Conservation (phyloP, 2,888 invertebrate species). For the Hecatera dysodea region DNA sequence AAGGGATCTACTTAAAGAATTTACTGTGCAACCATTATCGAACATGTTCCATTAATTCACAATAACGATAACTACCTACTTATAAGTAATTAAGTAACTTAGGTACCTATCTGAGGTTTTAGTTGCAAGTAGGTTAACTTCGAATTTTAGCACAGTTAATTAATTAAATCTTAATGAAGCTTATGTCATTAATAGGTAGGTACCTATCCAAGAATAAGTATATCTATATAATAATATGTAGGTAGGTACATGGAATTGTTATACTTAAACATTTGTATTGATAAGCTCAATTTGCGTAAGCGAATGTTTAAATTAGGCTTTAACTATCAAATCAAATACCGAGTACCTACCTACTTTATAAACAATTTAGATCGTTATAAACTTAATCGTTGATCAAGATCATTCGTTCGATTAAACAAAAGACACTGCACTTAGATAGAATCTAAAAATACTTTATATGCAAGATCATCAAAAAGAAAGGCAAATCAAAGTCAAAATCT, state of each 20-base stretch:
- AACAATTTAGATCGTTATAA: background rate
- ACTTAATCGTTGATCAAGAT: constrained; percentile 16
- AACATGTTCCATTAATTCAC: constrained; percentile 13
- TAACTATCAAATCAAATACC: background rate
- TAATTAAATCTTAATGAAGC: constrained; percentile 11
- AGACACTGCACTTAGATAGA: constrained; percentile 14
- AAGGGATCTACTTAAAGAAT: constrained; percentile 7
- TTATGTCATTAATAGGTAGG: background rate
- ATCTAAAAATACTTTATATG: constrained; percentile 25
- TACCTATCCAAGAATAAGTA: constrained; percentile 4
- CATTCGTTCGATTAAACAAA: constrained; percentile 6
- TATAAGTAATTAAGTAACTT: constrained; percentile 10
- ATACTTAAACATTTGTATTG: constrained; percentile 11
- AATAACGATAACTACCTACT: constrained; percentile 11
- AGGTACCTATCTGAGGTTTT: background rate
- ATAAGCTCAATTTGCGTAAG: constrained; percentile 28
- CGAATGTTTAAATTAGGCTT: background rate
- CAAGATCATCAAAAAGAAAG: constrained; percentile 12
- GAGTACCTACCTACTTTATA: background rate
- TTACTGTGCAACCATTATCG: background rate
- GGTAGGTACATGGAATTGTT: constrained; percentile 9
- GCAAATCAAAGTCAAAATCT: constrained; percentile 37
- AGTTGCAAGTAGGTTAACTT: constrained; percentile 37
- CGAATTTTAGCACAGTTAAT: constrained; percentile 3
- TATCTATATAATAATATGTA: background rate